Evolutionary conservation across 2,888 invertebrate species (phyloP).

Genomic region (Octonoba sinensis): DNA sequence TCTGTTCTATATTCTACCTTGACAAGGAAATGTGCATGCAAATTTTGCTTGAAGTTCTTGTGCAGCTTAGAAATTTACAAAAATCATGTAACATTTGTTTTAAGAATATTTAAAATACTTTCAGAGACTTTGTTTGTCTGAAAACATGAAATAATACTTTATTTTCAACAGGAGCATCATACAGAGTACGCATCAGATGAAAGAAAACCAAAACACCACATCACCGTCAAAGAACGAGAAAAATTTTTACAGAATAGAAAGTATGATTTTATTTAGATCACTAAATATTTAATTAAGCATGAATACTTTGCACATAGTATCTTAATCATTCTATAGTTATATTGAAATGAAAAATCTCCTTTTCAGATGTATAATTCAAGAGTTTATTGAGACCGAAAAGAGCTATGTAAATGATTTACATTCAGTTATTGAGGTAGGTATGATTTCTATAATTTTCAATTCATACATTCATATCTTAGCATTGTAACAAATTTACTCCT

Average conservation of each 20-base stretch:
- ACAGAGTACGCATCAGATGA: conserved; percentile 37
- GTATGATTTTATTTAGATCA: conserved; percentile 26
- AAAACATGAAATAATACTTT: not conserved
- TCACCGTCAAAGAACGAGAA: conserved; percentile 51
- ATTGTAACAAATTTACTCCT: not conserved
- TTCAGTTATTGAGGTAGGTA: conserved; percentile 81
- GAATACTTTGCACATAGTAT: not conserved
- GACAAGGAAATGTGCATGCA: too few species aligned
- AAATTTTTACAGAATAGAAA: conserved; percentile 56
- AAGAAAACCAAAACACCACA: conserved; percentile 30
- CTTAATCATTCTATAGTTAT: not conserved
- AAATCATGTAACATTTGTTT: too few species aligned
- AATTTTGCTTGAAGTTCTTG: too few species aligned
- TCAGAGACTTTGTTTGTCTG: too few species aligned
- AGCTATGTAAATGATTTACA: conserved; percentile 92
- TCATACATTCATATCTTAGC: not conserved
- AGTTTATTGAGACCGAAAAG: conserved; percentile 91
- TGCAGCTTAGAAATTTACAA: too few species aligned
- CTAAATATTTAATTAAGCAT: too few species aligned
- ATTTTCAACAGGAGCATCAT: conserved; percentile 38
- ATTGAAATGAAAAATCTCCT: too few species aligned
- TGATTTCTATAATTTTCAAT: not conserved
- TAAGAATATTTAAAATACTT: too few species aligned
- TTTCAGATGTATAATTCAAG: conserved; percentile 82
- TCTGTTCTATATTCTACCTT: too few species aligned